Conservation (phyloP, 2,797 vertebrate genomes). For the Myotis myotis region DNA sequence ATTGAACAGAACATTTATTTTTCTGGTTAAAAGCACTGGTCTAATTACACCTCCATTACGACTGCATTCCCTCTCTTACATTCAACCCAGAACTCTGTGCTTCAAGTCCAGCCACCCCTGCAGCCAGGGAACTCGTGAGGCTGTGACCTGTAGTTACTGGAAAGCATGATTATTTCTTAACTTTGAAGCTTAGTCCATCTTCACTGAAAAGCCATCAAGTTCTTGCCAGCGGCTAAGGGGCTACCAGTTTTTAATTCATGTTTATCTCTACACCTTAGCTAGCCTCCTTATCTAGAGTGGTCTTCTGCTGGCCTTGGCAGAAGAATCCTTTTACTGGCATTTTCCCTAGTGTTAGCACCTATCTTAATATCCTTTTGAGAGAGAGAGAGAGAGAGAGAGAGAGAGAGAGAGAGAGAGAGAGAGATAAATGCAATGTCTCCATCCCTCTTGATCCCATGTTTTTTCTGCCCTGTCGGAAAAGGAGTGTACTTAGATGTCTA, state of each 20-base stretch:
- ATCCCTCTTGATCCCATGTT: neutral
- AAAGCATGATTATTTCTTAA: neutral
- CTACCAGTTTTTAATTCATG: constrained; percentile 9
- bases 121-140: neutral
- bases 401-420: neutral
- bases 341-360: neutral
- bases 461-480: neutral
- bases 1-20: neutral
- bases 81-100: neutral
- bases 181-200: neutral
- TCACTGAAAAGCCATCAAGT: neutral
- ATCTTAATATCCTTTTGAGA: neutral
- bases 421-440: neutral
- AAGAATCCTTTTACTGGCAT: neutral
- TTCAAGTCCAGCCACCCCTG: neutral
- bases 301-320: neutral
- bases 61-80: neutral
- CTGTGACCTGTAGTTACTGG: neutral
- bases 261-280: neutral
- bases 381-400: neutral
- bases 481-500: neutral
- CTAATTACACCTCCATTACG: neutral
- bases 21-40: neutral
- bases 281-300: neutral
- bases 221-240: neutral